Base-by-base conservation (phyloP, 2,888 invertebrate species). In the Zhuqinia jingwanae region DNA sequence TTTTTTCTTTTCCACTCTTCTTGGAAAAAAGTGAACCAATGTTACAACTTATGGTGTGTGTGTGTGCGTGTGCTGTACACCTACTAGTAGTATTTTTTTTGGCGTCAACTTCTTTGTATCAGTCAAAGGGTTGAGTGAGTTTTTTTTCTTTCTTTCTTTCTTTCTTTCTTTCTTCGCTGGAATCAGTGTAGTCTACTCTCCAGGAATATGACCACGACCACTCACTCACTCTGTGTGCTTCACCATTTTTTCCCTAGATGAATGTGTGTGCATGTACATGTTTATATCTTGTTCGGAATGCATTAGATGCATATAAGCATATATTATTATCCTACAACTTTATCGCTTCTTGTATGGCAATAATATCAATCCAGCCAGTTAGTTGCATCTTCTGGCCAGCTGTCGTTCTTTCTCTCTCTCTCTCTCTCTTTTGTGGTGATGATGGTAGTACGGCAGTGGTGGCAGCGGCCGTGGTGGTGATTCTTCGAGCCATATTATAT, bases 301-400 rank as follows among this genome's bases (percentile, higher is more conserved):
- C 36, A 36, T 36, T 36, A 6, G 5, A 36, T 36, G 8, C 36
- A 36, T 36, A 36, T 36, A 36, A 3, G 36, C 36, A 8, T 36
- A 36, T 8, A 36, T 8, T 36, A 36, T 36, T 36, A 36, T 36
- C 79, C 36, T 30, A 63, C 50, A 65, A 20, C 65, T 70, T 70
- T 70, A 45, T 70, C 70, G 2, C 25, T 17, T 42, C 11, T 15
- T 65, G 42, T 36, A 42, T 6, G 42, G 42, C 65, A 70, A 70
- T 47, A 70, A 50, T 70, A 70, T 70, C 70, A 70, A 70, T 77
- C 63, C 77, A 25, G 58, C 22, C 25, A 75, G 73, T 82, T 73
- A 82, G 75, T 58, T 82, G 82, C 82, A 82, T 82, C 81, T 84
- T n/a, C n/a, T 84, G 60, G 60, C 85, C 78, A 85, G 78, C 85